Evolutionary conservation across 2,797 vertebrate species (phyloP).

Genomic region (Limosa lapponica): DNA sequence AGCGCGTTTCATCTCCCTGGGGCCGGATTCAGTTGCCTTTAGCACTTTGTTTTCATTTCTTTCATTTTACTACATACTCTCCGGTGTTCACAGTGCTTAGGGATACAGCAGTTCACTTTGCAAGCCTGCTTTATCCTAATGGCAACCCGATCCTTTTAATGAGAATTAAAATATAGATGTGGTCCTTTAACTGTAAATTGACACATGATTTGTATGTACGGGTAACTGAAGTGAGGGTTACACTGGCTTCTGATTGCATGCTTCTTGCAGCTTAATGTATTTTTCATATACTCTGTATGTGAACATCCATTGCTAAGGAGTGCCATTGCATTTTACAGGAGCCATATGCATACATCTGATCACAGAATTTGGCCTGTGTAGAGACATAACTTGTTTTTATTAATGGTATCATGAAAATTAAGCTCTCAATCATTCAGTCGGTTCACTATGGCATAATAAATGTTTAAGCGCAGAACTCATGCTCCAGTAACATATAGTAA

Average conservation of each 20-base stretch:
- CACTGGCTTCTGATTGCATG: constrained; percentile 20
- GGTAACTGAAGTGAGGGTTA: neutral
- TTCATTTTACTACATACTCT: neutral
- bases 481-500: neutral
- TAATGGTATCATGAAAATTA: neutral
- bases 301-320: neutral
- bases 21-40: neutral
- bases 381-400: neutral
- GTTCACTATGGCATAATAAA: neutral
- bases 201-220: neutral
- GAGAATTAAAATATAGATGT: constrained; percentile 14
- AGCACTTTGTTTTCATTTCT: neutral
- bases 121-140: neutral
- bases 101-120: neutral
- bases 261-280: constrained; percentile 42
- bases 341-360: neutral
- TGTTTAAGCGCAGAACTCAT: neutral
- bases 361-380: neutral
- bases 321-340: neutral
- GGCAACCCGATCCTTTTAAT: neutral
- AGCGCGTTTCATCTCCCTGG: neutral
- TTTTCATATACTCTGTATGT: neutral
- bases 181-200: neutral
- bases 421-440: neutral
- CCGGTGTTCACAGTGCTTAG: neutral